Evolutionary conservation across 2,888 invertebrate species (phyloP), one percentile per base, ranked within the genome.

Genomic region (Dione juno): DNA sequence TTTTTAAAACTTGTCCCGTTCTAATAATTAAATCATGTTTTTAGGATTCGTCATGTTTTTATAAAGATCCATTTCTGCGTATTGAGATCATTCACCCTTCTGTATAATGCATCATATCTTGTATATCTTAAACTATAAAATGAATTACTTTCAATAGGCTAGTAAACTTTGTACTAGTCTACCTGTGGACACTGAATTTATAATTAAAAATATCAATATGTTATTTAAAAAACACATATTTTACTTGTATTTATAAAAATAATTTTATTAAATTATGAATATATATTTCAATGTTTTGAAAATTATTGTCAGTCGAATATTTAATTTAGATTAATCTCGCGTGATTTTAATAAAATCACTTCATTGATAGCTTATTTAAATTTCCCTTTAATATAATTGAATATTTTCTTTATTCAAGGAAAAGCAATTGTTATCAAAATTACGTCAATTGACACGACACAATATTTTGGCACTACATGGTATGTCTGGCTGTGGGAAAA

Each of bases 401-500:
- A n/a, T 9, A 9, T n/a, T 53, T 52, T 57, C 11, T 59, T 41
- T 48, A 67, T 78, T 79, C 1, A 79, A 95, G 95, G 93, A 94
- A 77, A 75, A 84, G 70, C 84, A 90, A 76, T 87, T 96, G 54
- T 90, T 88, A 54, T 73, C 77, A n/a, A 88, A 88, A 65, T 81
- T 96, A 45, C 81, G 82, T 63, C 78, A 80, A 1, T 81, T 96
- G 28, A 79, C 88, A 37, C 92, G 94, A 7, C 94, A 94, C 75
- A 91, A 94, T 72, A 94, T 95, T 74, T 84, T 96, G 3, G 95
- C 94, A 0, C 88, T 96, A 14, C 95, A 96, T 81, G 96, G 96
- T 11, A 96, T 96, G 95, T 94, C 95, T n/a, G 96, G 96, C 1
- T 95, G 94, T 76, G 97, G 96, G 37, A 96, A 96, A 88, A 95